These are phyloP conservation scores for Monoplex corrugatus DNA, from an alignment of 2,888 invertebrate genomes.

Conservation along the genomic window DNA sequence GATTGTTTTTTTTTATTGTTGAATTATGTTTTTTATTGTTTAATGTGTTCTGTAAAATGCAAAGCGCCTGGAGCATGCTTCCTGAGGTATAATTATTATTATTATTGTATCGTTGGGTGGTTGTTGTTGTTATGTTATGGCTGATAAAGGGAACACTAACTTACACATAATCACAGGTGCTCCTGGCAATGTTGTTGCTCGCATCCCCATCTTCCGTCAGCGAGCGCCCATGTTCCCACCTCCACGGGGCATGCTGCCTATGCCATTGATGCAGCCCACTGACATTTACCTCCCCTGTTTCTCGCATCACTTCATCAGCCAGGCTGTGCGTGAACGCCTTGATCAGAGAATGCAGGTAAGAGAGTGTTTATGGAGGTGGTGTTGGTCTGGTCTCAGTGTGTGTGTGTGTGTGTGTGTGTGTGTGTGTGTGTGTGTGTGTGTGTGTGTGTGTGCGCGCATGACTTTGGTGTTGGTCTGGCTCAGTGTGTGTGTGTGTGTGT, in stretches of 20 bases:
- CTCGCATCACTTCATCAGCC: conserved; percentile 67
- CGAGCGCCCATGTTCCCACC: conserved; percentile 26
- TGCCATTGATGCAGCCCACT: conserved; percentile 55
- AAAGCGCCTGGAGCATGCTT: too few species aligned
- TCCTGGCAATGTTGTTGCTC: conserved; percentile 31
- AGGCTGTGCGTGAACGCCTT: conserved; percentile 60
- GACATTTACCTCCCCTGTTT: conserved; percentile 73
- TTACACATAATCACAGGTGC: too few species aligned
- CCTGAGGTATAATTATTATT: too few species aligned
- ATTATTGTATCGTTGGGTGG: too few species aligned
- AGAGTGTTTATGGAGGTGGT: background rate
- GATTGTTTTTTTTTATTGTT: too few species aligned
- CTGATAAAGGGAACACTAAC: too few species aligned
- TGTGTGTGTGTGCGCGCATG: background rate
- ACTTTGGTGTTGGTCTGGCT: too few species aligned
- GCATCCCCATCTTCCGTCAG: conserved; percentile 46
- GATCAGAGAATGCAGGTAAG: conserved; percentile 48
- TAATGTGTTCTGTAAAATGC: too few species aligned
- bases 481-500: too few species aligned
- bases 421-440: conserved; percentile 1
- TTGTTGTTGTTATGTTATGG: too few species aligned
- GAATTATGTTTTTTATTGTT: too few species aligned
- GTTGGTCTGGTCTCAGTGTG: background rate
- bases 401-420: background rate
- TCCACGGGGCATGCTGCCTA: conserved; percentile 43